These are phyloP conservation scores for Caenorhabditis sp. DNA, from an alignment of 2,888 invertebrate genomes.

Conservation along the genomic window DNA sequence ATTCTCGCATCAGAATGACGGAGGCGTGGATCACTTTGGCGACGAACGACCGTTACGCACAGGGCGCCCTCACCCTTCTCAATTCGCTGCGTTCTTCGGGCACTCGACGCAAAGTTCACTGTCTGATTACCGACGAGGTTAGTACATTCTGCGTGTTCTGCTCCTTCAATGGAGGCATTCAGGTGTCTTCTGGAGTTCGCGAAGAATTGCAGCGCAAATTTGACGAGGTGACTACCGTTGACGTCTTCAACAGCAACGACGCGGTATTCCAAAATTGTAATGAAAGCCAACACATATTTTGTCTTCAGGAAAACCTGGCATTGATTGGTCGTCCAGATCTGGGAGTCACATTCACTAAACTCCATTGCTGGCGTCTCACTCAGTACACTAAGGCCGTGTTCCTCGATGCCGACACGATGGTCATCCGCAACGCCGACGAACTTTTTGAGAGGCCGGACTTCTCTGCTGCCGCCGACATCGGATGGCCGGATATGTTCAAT, in stretches of 20 bases:
- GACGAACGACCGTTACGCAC: slow-evolving; percentile 96
- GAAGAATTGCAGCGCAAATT: slow-evolving; percentile 88
- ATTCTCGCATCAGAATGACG: slow-evolving; percentile 43
- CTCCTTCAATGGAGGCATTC: too few species aligned
- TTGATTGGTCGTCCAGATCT: slow-evolving; percentile 93
- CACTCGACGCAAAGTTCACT: slow-evolving; percentile 88
- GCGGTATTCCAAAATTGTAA: too few species aligned
- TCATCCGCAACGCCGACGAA: slow-evolving; percentile 96
- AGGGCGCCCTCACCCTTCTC: slow-evolving; percentile 93
- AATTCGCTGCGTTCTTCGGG: slow-evolving; percentile 89
- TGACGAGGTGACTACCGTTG: slow-evolving; percentile 90
- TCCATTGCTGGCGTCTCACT: slow-evolving; percentile 97
- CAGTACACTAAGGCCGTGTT: slow-evolving; percentile 98
- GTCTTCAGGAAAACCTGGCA: slow-evolving; percentile 85
- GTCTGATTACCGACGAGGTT: slow-evolving; percentile 92
- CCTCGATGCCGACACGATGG: slow-evolving; percentile 96
- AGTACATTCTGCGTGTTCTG: too few species aligned
- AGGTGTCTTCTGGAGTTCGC: slow-evolving; percentile 81
- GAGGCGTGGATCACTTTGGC: slow-evolving; percentile 97
- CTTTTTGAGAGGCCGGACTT: slow-evolving; percentile 89
- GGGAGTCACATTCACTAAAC: slow-evolving; percentile 97
- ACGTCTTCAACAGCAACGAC: slow-evolving; percentile 94
- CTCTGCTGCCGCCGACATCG: slow-evolving; percentile 77
- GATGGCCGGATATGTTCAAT: slow-evolving; percentile 85
- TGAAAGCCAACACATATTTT: too few species aligned